A percentile compares a stretch with the other conserved stretches of the same genome.
Conservation (phyloP, 2,797 vertebrate genomes). For the Sciurus carolinensis region DNA sequence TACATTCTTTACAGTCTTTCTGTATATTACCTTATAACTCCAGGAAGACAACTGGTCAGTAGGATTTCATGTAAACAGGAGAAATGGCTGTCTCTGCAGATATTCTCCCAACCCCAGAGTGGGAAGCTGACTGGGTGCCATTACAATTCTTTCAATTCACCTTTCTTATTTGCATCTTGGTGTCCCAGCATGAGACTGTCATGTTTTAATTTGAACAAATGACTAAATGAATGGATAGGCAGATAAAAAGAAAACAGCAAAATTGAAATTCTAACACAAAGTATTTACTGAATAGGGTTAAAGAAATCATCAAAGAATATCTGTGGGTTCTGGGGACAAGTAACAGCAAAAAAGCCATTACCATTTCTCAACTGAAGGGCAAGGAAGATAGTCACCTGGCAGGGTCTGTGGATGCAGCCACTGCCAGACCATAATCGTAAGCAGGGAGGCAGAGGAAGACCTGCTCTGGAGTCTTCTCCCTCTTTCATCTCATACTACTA, state of each 20-base stretch:
- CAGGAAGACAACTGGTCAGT: not conserved
- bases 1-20: not conserved
- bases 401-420: not conserved
- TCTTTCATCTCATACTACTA: not conserved
- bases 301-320: not conserved
- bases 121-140: not conserved
- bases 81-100: not conserved
- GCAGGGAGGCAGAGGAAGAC: not conserved
- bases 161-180: not conserved
- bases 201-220: not conserved
- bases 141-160: not conserved
- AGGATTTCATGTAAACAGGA: not conserved
- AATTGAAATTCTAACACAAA: constrained; percentile 29
- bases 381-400: not conserved
- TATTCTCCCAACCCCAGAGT: not conserved
- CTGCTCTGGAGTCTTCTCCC: not conserved
- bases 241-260: not conserved
- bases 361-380: not conserved
- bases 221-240: not conserved
- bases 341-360: not conserved
- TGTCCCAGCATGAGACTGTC: not conserved
- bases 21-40: not conserved
- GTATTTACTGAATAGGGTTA: not conserved
- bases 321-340: not conserved
- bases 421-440: not conserved